Evolutionary conservation across 30 jellyfish, hydroid and myxozoan species (phyloP).

Genomic region (Turritopsis rubra): DNA sequence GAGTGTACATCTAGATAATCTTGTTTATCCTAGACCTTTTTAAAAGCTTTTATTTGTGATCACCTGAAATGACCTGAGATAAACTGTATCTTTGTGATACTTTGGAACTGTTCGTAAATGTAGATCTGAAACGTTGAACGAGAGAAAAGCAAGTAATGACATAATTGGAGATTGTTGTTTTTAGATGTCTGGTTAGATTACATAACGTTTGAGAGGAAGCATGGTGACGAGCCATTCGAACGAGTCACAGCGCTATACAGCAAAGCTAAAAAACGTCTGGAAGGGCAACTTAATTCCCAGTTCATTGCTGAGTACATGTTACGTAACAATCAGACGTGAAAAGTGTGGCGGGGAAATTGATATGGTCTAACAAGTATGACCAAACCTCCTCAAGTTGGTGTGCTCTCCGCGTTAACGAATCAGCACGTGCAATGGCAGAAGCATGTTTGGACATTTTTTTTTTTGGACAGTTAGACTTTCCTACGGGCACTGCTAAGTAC

Average conservation of each 20-base stretch:
- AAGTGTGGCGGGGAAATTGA: not conserved
- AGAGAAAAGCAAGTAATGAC: too few relatives aligned
- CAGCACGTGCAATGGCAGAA: not conserved
- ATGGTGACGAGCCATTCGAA: not conserved
- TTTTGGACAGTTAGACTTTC: too few relatives aligned
- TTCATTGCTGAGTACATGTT: conserved; percentile 18
- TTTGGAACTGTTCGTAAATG: too few relatives aligned
- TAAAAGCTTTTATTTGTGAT: too few relatives aligned
- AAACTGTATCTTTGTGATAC: too few relatives aligned
- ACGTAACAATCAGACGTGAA: not conserved
- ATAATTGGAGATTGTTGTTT: too few relatives aligned
- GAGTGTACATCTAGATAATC: too few relatives aligned
- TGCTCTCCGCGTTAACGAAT: too few relatives aligned
- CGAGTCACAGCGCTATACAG: not conserved
- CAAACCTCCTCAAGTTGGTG: not conserved
- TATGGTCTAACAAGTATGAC: not conserved
- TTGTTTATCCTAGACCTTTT: too few relatives aligned
- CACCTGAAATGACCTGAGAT: too few relatives aligned
- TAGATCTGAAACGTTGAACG: too few relatives aligned
- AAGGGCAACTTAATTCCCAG: conserved; percentile 23
- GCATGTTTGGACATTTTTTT: not conserved
- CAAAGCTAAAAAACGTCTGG: conserved; percentile 22
- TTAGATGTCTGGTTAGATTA: conserved; percentile 32
- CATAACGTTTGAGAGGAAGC: conserved; percentile 18
- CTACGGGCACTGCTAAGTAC: too few relatives aligned